These are phyloP conservation scores for Deroplatys truncata DNA, from an alignment of 2,888 invertebrate species.

Conservation along the genomic window DNA sequence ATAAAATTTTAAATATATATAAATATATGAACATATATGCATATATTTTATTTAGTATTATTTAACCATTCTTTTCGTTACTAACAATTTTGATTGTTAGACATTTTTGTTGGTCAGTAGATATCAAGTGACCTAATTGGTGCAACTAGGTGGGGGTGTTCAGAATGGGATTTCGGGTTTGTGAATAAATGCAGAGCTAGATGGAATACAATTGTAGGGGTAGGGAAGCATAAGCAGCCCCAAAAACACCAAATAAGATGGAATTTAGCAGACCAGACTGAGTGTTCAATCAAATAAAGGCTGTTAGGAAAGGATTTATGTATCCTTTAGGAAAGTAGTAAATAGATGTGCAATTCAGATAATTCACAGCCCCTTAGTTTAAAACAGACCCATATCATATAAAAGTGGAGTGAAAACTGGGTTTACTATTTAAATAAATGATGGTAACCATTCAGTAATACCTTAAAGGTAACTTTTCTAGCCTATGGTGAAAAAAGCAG, in stretches of 20 bases:
- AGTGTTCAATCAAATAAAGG: neutral
- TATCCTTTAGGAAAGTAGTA: neutral
- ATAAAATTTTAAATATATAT: neutral
- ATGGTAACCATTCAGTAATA: no score
- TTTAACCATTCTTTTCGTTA: conserved; percentile 14
- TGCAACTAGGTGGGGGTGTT: conserved; percentile 18
- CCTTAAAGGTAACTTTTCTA: no score
- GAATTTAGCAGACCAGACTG: neutral
- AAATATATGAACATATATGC: neutral
- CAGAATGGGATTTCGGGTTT: neutral
- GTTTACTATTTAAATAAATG: neutral
- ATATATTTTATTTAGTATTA: conserved; percentile 26
- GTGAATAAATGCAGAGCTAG: neutral
- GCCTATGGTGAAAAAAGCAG: no score
- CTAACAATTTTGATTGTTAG: conserved; percentile 19
- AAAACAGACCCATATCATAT: neutral
- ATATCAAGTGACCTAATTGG: conserved; percentile 12
- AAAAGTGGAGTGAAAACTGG: neutral
- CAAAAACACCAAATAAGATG: neutral
- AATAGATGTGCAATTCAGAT: neutral
- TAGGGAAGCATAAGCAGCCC: neutral
- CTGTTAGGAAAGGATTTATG: neutral
- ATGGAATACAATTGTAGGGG: no score
- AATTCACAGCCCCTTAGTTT: neutral
- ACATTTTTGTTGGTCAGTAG: conserved; percentile 14